A percentile compares a stretch with the other conserved stretches of the same genome.
Conservation (phyloP, 2,797 vertebrate genomes). For the Coilia nasus region DNA sequence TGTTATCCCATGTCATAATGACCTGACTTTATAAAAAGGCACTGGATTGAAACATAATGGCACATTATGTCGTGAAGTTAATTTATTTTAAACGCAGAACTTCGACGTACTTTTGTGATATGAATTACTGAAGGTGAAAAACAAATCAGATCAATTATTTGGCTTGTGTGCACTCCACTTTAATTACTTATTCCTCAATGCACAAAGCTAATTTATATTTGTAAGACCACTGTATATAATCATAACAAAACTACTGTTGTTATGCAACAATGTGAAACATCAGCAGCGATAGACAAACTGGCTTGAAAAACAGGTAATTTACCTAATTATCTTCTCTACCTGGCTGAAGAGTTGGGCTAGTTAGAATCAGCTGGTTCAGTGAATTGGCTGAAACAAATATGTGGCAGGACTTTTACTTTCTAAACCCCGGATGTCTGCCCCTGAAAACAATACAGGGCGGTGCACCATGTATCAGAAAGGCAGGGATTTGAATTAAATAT, state of each 20-base stretch:
- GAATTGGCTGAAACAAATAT: too few species aligned
- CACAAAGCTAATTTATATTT: neutral
- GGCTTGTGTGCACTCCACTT: slow-evolving; percentile 2
- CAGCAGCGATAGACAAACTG: too few species aligned
- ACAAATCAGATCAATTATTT: neutral
- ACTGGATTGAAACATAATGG: neutral
- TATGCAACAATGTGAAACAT: neutral
- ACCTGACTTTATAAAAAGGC: neutral
- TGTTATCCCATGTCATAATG: neutral
- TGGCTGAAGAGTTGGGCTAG: too few species aligned
- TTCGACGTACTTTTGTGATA: neutral
- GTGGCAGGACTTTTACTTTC: too few species aligned
- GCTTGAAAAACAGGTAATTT: too few species aligned
- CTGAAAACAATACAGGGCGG: neutral
- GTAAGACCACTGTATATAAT: neutral
- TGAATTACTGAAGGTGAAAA: neutral
- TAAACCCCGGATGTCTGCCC: too few species aligned
- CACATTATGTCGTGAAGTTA: neutral
- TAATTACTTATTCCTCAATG: neutral
- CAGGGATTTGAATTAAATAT: neutral
- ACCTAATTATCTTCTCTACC: too few species aligned
- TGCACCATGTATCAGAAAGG: neutral
- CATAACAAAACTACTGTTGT: neutral
- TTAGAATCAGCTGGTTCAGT: too few species aligned
- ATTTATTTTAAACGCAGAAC: slow-evolving; percentile 1